Percentiles rank a stretch among this genome's conserved stretches.
These are phyloP conservation scores for Gymnothorax javanicus DNA, from an alignment of 2,797 vertebrate genomes.

Conservation along the genomic window DNA sequence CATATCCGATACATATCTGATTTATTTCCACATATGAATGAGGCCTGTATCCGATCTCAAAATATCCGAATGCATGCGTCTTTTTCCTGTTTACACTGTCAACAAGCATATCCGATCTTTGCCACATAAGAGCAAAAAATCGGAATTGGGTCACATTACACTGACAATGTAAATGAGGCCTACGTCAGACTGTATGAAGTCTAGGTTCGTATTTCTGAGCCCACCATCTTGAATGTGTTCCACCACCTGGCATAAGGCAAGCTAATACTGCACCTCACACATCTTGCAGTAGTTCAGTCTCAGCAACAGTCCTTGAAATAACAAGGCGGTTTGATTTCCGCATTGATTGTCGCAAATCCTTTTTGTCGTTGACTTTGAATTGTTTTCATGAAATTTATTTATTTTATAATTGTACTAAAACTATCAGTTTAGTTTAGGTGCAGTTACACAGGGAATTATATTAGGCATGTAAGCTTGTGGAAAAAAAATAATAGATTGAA, in stretches of 20 bases:
- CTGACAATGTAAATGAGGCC: no score
- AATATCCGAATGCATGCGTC: no score
- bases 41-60: no score
- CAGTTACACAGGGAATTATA: background rate
- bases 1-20: no score
- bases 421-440: no score
- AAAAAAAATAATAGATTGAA: background rate
- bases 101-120: no score
- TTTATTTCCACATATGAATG: no score
- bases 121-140: no score
- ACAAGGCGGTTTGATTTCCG: background rate
- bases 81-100: no score
- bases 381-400: no score
- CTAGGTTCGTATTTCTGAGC: background rate
- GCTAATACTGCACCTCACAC: conserved; percentile 1
- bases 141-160: no score
- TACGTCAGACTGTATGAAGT: background rate
- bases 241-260: background rate
- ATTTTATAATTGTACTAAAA: no score
- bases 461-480: background rate
- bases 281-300: background rate
- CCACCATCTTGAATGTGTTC: background rate
- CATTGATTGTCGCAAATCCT: background rate
- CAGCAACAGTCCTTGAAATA: background rate
- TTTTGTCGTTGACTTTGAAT: background rate